phyloP scores from a whole-genome alignment of 2,888 invertebrate genomes.

The Apamea crenata region DNA sequence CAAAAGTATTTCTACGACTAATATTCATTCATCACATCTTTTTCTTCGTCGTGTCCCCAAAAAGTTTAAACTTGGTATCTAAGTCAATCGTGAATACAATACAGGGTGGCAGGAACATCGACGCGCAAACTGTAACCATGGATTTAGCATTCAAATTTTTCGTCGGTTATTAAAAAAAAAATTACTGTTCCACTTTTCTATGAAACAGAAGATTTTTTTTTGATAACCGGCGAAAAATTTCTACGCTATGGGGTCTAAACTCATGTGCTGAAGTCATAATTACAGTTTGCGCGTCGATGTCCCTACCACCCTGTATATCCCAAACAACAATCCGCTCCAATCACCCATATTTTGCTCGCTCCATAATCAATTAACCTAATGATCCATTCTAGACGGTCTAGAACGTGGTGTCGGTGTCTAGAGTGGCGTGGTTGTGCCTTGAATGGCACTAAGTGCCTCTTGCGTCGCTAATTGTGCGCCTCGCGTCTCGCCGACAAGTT shows the following conservation, averaged over 20 bases:
- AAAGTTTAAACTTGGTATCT: background rate
- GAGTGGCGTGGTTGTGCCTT: constrained; percentile 71
- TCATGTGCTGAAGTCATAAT: no score
- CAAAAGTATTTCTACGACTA: background rate
- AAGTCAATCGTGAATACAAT: background rate
- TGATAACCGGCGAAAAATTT: no score
- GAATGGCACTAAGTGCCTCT: constrained; percentile 81
- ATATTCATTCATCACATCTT: background rate
- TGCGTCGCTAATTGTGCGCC: constrained; percentile 79
- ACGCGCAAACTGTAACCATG: no score
- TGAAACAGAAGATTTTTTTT: no score
- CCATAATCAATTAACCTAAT: constrained; percentile 54
- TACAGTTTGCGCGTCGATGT: no score
- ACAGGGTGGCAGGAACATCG: no score
- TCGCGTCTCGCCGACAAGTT: constrained; percentile 58
- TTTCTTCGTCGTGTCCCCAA: background rate
- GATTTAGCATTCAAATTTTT: no score
- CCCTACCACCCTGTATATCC: no score
- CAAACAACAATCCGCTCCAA: background rate
- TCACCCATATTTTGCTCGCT: constrained; percentile 12
- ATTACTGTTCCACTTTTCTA: no score
- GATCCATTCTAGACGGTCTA: constrained; percentile 49
- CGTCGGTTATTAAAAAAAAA: no score
- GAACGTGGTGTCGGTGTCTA: constrained; percentile 53
- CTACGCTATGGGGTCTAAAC: no score